Base-by-base conservation (phyloP, 1,140 invertebrate genomes). In the Sycophila sp. region DNA sequence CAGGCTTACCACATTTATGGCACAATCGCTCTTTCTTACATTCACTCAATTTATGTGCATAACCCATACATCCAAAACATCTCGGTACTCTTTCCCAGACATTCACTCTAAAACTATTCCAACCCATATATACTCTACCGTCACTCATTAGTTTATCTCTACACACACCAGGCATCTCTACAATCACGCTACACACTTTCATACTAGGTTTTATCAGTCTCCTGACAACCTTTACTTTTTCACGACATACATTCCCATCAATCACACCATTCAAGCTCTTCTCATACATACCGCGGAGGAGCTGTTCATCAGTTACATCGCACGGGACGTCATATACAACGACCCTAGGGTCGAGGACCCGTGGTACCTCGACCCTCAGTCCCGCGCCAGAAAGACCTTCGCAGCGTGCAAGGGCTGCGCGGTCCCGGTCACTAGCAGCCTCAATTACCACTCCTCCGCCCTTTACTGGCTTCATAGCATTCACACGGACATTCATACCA, bases 391-490 rank as follows among this genome's bases (percentile, higher is more conserved):
- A 3, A 4, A 49, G 22, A 2, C 22, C 19, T 2, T 15, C 22
- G 2, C 17, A 49, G 0, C 4, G 5, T 4, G 0, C 11, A 1
- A 49, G 22, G 0, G 22, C 45, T 7, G 19, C 19, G 1, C 45
- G 2, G 6, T 49, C 45, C 0, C 17, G 17, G 2, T 19, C 17
- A 11, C 45, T 59, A 1, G 13, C 13, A 10, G 56, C 11, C 24
- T n/a, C 36, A 10, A 40, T 4, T 10, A 28, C 58, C 15, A 32
- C 22, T 11, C 62, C 32, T 60, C 70, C n/a, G n/a, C n/a, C n/a
- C n/a, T n/a, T 40, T 60, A 72, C 53, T 65, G 68, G 70, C 6
- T 11, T 75, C 72, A 78, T 74, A 73, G 75, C 75, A 73, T 75
- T 75, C 68, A 77, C 74, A 72, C 74, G 68, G 2, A 49, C 45